Evolutionary conservation across 53 echinoderm and acorn worm genomes (phyloP).

Genomic region (Astropecten irregularis): DNA sequence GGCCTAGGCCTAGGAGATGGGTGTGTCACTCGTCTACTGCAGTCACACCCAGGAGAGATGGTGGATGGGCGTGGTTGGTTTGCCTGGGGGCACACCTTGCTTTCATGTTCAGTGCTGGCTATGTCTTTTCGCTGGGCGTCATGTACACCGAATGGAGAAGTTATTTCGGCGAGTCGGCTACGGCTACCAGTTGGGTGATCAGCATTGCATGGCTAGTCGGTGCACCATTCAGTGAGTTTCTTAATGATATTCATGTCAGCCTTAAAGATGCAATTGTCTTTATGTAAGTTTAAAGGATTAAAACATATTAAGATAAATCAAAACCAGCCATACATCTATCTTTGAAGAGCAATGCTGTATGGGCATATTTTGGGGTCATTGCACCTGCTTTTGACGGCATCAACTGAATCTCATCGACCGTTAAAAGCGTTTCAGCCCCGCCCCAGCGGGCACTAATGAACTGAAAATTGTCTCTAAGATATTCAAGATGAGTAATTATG

Average conservation of each 20-base stretch:
- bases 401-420: no score
- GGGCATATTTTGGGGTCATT: no score
- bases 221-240: not conserved
- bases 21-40: no score
- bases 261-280: not conserved
- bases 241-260: not conserved
- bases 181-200: conserved; percentile 6
- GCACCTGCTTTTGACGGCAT: no score
- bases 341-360: not conserved
- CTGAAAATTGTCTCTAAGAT: no score
- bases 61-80: conserved; percentile 37
- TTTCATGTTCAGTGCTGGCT: not conserved
- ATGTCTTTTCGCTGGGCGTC: not conserved
- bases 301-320: not conserved
- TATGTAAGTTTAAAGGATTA: not conserved
- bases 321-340: not conserved
- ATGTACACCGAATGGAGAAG: conserved; percentile 26
- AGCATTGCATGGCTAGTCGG: conserved; percentile 14
- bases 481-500: no score
- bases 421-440: no score
- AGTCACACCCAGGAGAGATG: no score
- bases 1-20: no score
- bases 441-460: no score
- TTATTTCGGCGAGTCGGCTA: conserved; percentile 16
- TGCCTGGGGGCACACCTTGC: not conserved